Evolutionary conservation across 1,140 invertebrate species (phyloP), one percentile per base, ranked within the genome.

Genomic region (Mactra quadrangularis): DNA sequence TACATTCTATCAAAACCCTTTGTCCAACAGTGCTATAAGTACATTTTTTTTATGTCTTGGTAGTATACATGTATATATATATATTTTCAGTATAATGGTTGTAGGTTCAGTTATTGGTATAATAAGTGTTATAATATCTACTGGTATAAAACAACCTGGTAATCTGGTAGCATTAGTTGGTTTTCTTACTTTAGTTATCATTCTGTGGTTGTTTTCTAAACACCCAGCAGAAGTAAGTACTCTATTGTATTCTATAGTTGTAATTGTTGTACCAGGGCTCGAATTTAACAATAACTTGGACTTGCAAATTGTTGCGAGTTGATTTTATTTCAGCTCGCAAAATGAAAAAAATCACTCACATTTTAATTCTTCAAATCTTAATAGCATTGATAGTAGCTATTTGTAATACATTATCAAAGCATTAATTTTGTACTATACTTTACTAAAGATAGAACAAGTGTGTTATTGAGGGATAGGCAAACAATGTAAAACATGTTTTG

Each of bases 121-220:
- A 3, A 35, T 50, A 15, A 22, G 19, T 33, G 50, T 82, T 0
- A 27, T 71, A 7, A 19, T 72, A 33, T 13, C 45, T 0, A 81
- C 66, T 15, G 55, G 9, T 7, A 38, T 27, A 31, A 31, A 35
- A 27, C 70, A 31, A 31, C 79, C 79, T 19, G n/a, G 19, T 1
- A 82, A 82, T 33, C 57, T 74, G 22, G 33, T 82, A 13, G 55
- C 79, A 9, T n/a, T 82, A 0, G 55, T 11, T 33, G 79, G 79
- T 7, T n/a, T 74, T 3, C 13, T 52, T 3, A 13, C 62, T 27
- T 82, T 82, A 31, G 45, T 82, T 2, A 17, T 50, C 17, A 19
- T 82, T 11, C 45, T 82, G 13, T 82, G 79, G 79, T 13, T 82
- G 19, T 52, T 82, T 19, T 82, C 79, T 22, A 68, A 38, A n/a